Percentiles rank a stretch among this genome's conserved stretches.
Evolutionary conservation across 2,888 invertebrate species (phyloP).

Genomic region (Hipparchia sbordonii): DNA sequence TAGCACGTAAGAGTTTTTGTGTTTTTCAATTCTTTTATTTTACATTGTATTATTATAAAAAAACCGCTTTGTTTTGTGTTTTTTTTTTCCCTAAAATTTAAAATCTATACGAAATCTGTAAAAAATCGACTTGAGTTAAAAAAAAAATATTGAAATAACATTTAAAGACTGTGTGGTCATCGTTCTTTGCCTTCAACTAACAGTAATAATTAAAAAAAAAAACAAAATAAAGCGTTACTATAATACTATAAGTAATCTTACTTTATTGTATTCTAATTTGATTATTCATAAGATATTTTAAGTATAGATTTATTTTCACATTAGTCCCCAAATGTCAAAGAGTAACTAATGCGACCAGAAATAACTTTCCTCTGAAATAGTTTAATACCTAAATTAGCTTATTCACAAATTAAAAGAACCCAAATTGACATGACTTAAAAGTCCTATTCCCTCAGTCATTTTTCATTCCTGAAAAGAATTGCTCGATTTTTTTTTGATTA

Average conservation of each 20-base stretch:
- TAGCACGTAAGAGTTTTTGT: constrained; percentile 48
- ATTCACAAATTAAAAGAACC: neutral
- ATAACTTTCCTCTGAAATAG: neutral
- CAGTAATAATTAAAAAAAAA: constrained; percentile 16
- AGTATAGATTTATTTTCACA: constrained; percentile 17
- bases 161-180: no score
- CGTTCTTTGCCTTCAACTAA: neutral
- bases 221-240: constrained; percentile 19
- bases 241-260: constrained; percentile 24
- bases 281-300: constrained; percentile 17
- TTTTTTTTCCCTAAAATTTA: neutral
- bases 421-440: neutral
- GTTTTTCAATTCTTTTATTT: constrained; percentile 45
- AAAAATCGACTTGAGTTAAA: no score
- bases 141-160: no score
- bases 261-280: constrained; percentile 19
- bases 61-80: constrained; percentile 28
- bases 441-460: neutral
- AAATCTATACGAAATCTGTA: no score
- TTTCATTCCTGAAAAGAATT: constrained; percentile 5
- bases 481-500: neutral
- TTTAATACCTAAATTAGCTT: neutral
- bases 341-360: constrained; percentile 4
- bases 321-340: constrained; percentile 9
- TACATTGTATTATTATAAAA: constrained; percentile 42